These are phyloP conservation scores for Eulemur coronatus DNA, from an alignment of 2,797 vertebrate species.

Conservation along the genomic window DNA sequence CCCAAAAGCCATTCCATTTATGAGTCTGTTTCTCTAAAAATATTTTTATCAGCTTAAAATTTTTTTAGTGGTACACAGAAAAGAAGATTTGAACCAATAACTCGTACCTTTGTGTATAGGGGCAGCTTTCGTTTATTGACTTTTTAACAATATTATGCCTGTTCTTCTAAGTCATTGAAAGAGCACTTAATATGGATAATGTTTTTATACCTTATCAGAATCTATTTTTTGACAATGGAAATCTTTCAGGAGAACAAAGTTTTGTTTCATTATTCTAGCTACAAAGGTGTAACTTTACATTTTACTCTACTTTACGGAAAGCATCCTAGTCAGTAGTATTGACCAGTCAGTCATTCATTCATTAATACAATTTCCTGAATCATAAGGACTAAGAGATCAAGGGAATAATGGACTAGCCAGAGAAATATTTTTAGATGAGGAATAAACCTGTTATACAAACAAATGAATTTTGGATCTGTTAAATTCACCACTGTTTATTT, in stretches of 20 bases:
- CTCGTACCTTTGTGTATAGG: slow-evolving; percentile 65
- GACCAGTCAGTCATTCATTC: slow-evolving; percentile 41
- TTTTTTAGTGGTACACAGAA: background rate
- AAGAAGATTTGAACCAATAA: background rate
- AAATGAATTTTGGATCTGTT: background rate
- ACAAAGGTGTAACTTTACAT: slow-evolving; percentile 29
- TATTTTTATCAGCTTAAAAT: background rate
- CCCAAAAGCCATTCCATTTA: background rate
- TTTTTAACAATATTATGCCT: slow-evolving; percentile 49
- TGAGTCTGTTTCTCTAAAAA: background rate
- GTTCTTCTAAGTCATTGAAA: slow-evolving; percentile 70
- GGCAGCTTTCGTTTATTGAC: slow-evolving; percentile 60
- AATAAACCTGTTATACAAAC: background rate
- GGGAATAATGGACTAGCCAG: background rate
- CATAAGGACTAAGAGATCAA: slow-evolving; percentile 14
- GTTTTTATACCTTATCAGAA: slow-evolving; percentile 64
- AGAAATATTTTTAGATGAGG: slow-evolving; percentile 36
- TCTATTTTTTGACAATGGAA: slow-evolving; percentile 54
- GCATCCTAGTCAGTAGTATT: slow-evolving; percentile 44
- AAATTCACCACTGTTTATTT: slow-evolving; percentile 9
- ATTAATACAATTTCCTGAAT: slow-evolving; percentile 63
- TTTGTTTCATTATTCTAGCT: slow-evolving; percentile 61
- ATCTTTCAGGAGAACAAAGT: slow-evolving; percentile 59
- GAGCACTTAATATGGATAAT: slow-evolving; percentile 68
- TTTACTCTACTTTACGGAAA: slow-evolving; percentile 53